Percentiles rank a stretch among this genome's conserved stretches.
Conservation (phyloP, 2,888 invertebrate species). For the Trachelus troglodyta region DNA sequence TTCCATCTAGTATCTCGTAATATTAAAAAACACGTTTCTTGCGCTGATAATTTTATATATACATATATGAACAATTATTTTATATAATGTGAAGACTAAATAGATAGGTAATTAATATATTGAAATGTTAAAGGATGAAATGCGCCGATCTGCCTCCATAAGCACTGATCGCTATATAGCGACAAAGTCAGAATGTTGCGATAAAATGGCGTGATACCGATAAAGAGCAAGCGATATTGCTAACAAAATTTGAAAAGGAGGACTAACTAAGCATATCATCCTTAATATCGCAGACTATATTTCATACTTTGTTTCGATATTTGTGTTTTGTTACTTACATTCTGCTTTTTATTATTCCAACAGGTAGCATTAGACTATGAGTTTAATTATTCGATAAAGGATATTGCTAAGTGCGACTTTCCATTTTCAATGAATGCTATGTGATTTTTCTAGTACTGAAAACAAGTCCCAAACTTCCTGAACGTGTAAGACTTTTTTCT, state of each 20-base stretch:
- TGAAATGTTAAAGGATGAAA: slow-evolving; percentile 7
- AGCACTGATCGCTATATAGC: neutral
- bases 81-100: slow-evolving; percentile 36
- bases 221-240: neutral
- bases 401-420: neutral
- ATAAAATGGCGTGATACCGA: neutral
- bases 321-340: neutral
- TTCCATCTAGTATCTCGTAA: slow-evolving; percentile 40
- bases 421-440: neutral
- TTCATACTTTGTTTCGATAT: neutral
- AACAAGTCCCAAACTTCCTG: neutral
- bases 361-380: neutral
- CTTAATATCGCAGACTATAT: neutral
- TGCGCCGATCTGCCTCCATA: slow-evolving; percentile 2
- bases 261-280: neutral
- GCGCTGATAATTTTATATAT: slow-evolving; percentile 40
- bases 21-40: slow-evolving; percentile 24
- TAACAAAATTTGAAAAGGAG: neutral
- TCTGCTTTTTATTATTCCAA: neutral
- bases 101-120: slow-evolving; percentile 19
- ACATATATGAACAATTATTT: slow-evolving; percentile 35
- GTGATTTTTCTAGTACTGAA: neutral
- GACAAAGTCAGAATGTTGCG: neutral
- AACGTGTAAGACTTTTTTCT: neutral
- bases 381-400: neutral